Conservation (phyloP, 2,113 vertebrate genomes). For the Colius striatus region DNA sequence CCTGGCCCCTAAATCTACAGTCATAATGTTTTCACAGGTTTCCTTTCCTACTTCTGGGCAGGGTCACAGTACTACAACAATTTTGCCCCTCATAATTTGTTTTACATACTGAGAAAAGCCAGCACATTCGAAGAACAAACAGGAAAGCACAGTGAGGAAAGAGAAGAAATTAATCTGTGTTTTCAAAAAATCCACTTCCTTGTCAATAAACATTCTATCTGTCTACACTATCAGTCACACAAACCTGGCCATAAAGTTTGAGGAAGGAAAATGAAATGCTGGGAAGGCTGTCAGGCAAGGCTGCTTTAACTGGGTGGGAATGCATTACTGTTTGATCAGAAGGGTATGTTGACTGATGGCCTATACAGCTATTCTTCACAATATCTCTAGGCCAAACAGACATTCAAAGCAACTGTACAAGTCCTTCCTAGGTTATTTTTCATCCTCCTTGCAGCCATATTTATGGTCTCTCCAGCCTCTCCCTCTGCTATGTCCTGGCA, state of each 20-base stretch:
- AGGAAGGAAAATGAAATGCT: background rate
- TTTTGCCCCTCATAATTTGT: background rate
- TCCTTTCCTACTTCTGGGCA: background rate
- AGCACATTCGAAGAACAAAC: background rate
- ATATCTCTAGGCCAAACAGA: background rate
- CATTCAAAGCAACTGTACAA: background rate
- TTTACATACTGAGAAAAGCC: background rate
- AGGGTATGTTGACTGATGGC: background rate
- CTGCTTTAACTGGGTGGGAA: background rate
- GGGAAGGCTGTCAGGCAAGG: background rate
- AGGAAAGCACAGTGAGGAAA: background rate
- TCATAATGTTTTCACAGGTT: background rate
- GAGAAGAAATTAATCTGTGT: background rate
- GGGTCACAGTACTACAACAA: background rate
- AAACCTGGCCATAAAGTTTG: background rate
- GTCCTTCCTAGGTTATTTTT: background rate
- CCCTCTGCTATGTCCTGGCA: background rate
- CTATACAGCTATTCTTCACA: background rate
- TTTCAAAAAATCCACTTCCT: background rate
- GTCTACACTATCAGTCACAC: background rate
- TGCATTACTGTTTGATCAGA: background rate
- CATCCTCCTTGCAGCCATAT: background rate
- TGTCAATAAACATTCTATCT: too few relatives aligned
- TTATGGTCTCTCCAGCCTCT: rapidly evolving
- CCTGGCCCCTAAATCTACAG: background rate